These are phyloP conservation scores for Chiridota heheva DNA, from an alignment of 35 echinoderm and acorn worm species.

Conservation along the genomic window DNA sequence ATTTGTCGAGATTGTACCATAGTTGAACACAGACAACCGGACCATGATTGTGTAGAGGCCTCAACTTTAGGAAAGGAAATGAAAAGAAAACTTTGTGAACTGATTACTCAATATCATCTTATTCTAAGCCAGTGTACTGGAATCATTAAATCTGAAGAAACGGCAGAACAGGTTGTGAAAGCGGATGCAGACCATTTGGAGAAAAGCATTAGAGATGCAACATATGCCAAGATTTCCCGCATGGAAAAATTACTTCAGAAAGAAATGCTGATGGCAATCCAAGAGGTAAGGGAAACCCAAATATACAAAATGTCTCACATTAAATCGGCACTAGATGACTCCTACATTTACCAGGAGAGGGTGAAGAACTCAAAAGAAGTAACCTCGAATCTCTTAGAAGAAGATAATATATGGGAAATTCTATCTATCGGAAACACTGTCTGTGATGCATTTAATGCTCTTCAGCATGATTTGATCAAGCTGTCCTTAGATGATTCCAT, in stretches of 20 bases:
- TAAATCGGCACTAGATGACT: not conserved
- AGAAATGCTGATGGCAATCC: not conserved
- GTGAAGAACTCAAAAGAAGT: slow-evolving; percentile 20
- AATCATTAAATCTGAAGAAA: not conserved
- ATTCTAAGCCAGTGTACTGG: not conserved
- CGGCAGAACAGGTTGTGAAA: not conserved
- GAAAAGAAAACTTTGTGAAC: not conserved
- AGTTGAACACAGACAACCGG: not conserved
- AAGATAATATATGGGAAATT: slow-evolving; percentile 17
- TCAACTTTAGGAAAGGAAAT: not conserved
- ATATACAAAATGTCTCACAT: not conserved
- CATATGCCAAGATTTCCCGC: not conserved
- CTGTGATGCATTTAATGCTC: too few relatives aligned
- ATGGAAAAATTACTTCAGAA: not conserved
- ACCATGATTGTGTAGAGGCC: not conserved
- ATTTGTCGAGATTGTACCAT: slow-evolving; percentile 21
- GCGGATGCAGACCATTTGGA: not conserved
- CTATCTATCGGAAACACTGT: too few relatives aligned
- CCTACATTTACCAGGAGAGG: not conserved
- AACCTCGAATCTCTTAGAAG: not conserved
- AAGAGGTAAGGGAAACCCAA: too few relatives aligned
- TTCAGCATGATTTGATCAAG: too few relatives aligned
- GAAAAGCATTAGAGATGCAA: not conserved
- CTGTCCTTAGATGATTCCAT: too few relatives aligned
- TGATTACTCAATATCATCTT: not conserved